These are phyloP conservation scores for Gallinago jamesoni DNA, from an alignment of 2,113 vertebrate species.

Conservation along the genomic window DNA sequence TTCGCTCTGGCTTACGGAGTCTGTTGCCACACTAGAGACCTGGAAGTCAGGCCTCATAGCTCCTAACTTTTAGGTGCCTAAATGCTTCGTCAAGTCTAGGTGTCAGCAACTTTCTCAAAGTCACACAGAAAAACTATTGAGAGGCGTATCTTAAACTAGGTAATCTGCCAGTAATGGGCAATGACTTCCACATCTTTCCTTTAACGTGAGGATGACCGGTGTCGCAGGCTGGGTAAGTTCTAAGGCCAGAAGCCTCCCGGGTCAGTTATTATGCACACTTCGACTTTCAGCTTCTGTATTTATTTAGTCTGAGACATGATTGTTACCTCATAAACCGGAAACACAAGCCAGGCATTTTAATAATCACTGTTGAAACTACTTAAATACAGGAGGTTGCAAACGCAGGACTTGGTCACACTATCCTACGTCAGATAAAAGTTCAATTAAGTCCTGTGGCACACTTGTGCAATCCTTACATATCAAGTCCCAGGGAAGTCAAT, in stretches of 20 bases:
- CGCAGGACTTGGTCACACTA: neutral
- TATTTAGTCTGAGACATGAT: conserved; percentile 10
- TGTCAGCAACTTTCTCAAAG: neutral
- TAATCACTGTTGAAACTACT: conserved; percentile 16
- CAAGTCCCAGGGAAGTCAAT: neutral
- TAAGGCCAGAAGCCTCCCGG: neutral
- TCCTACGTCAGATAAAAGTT: conserved; percentile 57
- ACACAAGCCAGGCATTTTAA: conserved; percentile 51
- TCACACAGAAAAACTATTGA: neutral
- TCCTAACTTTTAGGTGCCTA: neutral
- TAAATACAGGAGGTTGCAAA: conserved; percentile 41
- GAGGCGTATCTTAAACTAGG: neutral
- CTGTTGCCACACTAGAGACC: neutral
- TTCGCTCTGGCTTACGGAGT: neutral
- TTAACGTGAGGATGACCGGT: neutral
- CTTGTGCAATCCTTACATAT: conserved; percentile 29
- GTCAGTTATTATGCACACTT: neutral
- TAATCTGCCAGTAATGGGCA: neutral
- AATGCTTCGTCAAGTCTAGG: neutral
- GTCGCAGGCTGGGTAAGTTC: neutral
- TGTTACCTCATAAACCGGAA: conserved; percentile 54
- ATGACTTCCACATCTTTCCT: neutral
- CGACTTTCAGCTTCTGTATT: conserved; percentile 48
- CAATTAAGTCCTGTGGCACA: conserved; percentile 40
- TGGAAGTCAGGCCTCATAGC: neutral